phyloP scores from a whole-genome alignment of 2,797 vertebrate species.

The Iguana delicatissima region DNA sequence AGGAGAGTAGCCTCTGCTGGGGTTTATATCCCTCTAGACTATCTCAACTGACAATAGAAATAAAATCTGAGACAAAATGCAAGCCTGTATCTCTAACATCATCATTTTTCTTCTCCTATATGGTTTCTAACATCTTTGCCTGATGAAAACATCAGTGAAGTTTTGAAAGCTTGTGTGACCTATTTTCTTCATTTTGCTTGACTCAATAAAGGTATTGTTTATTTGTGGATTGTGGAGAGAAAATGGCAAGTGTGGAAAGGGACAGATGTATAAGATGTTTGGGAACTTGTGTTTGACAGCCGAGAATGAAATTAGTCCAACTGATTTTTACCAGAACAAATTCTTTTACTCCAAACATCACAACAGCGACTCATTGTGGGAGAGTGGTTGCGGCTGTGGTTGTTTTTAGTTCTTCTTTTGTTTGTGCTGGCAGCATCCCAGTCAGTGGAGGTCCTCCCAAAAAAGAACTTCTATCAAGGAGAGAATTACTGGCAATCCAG shows the following conservation, averaged over 20 bases:
- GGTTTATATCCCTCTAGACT: too few relatives aligned
- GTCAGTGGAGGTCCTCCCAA: constrained; percentile 15
- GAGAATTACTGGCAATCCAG: constrained; percentile 31
- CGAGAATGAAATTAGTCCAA: neutral
- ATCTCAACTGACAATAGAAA: too few relatives aligned
- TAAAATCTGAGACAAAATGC: too few relatives aligned
- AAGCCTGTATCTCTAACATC: too few relatives aligned
- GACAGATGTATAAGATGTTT: neutral
- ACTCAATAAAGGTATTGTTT: too few relatives aligned
- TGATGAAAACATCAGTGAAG: too few relatives aligned
- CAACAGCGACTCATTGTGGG: neutral
- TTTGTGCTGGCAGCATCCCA: neutral
- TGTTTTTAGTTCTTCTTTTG: constrained; percentile 26
- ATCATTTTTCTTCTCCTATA: too few relatives aligned
- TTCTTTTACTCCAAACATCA: neutral
- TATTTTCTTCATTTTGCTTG: too few relatives aligned
- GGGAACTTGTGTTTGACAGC: neutral
- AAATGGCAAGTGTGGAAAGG: neutral
- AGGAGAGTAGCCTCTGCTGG: too few relatives aligned
- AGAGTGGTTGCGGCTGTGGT: neutral
- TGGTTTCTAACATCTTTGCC: too few relatives aligned
- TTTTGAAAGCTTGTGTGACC: too few relatives aligned
- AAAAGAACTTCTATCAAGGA: constrained; percentile 28
- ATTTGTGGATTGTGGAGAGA: too few relatives aligned
- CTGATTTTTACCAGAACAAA: neutral